Percentiles rank a stretch among this genome's conserved stretches.
phyloP scores from a whole-genome alignment of 2,113 vertebrate species.

The Dendropsophus ebraccatus region DNA sequence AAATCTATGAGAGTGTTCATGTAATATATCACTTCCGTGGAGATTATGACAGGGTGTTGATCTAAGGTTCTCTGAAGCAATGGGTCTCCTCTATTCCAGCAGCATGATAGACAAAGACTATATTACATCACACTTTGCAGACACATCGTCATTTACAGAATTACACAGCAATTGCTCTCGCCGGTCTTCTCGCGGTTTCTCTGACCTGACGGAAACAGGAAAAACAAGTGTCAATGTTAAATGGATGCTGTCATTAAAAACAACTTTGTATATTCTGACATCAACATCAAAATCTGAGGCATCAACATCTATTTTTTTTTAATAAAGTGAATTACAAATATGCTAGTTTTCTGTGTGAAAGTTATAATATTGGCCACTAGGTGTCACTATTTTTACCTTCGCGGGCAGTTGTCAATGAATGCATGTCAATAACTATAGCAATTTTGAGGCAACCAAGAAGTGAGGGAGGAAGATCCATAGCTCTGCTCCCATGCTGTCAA shows the following conservation, averaged over 20 bases:
- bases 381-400: too few species aligned
- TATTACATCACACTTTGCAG: conserved; percentile 74
- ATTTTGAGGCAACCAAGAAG: too few species aligned
- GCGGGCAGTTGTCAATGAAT: too few species aligned
- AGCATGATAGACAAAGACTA: conserved; percentile 81
- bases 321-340: too few species aligned
- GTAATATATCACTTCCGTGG: conserved; percentile 72
- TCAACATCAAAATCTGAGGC: too few species aligned
- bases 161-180: conserved; percentile 98
- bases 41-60: conserved; percentile 72
- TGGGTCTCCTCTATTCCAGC: conserved; percentile 77
- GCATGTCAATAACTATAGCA: too few species aligned
- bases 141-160: conserved; percentile 84
- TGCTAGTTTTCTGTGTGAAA: too few species aligned
- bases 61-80: conserved; percentile 73
- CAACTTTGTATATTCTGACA: too few species aligned
- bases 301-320: too few species aligned
- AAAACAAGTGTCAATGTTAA: not conserved
- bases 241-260: not conserved
- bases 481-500: too few species aligned
- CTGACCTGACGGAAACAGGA: conserved; percentile 82
- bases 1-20: conserved; percentile 68
- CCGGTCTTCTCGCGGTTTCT: conserved; percentile 98
- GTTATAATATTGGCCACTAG: too few species aligned
- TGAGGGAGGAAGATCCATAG: too few species aligned